Evolutionary conservation across 2,113 vertebrate genomes (phyloP).

Genomic region (Catharus bicknelli): DNA sequence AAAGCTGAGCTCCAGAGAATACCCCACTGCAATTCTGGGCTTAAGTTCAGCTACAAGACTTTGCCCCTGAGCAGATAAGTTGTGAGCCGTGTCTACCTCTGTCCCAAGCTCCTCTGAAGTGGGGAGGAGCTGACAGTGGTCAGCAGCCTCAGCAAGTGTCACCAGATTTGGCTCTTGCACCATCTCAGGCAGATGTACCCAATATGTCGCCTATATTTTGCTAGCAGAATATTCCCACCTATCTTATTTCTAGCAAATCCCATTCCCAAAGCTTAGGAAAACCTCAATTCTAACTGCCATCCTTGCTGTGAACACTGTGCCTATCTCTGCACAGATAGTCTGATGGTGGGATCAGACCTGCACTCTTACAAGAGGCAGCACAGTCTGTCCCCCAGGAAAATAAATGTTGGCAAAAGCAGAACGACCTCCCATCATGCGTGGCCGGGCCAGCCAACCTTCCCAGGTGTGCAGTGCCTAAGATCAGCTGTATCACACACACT

Average conservation of each 20-base stretch:
- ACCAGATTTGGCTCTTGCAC: neutral
- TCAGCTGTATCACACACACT: neutral
- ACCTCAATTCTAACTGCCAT: neutral
- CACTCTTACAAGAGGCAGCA: fast-evolving
- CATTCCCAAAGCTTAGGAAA: neutral
- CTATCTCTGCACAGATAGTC: fast-evolving
- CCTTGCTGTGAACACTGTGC: fast-evolving
- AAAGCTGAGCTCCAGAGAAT: neutral
- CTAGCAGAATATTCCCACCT: neutral
- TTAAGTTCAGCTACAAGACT: conserved; percentile 55
- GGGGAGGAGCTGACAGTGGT: neutral
- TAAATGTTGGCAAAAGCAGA: neutral
- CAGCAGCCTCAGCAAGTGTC: neutral
- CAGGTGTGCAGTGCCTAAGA: neutral
- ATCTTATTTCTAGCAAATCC: neutral
- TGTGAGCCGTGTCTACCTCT: neutral
- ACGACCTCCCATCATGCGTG: fast-evolving
- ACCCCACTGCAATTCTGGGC: neutral
- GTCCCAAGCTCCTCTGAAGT: neutral
- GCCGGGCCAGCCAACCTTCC: neutral
- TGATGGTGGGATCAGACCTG: fast-evolving
- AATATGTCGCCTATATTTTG: neutral
- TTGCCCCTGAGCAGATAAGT: conserved; percentile 33
- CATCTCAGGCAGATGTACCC: neutral
- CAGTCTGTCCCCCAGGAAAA: neutral